Evolutionary conservation across 2,797 vertebrate genomes (phyloP).

Genomic region (Fratercula arctica): DNA sequence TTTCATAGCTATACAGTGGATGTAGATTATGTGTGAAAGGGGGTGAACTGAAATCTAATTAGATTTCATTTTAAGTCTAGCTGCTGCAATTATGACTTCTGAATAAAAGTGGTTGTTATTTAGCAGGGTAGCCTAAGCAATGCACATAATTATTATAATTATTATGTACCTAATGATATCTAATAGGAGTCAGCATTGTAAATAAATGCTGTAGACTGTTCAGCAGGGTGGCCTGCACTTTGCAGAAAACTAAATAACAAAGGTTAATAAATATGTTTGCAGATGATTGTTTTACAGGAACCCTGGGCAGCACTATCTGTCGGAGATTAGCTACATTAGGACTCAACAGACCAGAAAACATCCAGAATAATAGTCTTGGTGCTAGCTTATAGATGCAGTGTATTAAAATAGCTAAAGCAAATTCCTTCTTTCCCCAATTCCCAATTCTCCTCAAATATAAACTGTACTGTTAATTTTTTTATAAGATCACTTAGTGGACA

Average conservation of each 20-base stretch:
- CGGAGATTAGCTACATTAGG: constrained; percentile 61
- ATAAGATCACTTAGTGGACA: neutral
- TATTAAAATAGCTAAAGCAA: constrained; percentile 18
- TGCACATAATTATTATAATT: constrained; percentile 84
- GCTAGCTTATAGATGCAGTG: constrained; percentile 2
- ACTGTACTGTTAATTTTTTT: neutral
- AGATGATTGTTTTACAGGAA: constrained; percentile 66
- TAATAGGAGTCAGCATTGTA: constrained; percentile 76
- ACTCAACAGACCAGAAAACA: constrained; percentile 65
- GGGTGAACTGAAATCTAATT: constrained; percentile 76
- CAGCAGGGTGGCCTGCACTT: constrained; percentile 76
- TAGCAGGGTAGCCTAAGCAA: constrained; percentile 81
- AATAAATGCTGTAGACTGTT: constrained; percentile 70
- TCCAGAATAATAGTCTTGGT: constrained; percentile 53
- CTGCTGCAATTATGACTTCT: constrained; percentile 81
- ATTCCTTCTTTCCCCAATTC: neutral
- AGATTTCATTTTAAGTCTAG: constrained; percentile 80
- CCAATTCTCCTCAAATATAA: neutral
- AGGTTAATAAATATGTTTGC: constrained; percentile 64
- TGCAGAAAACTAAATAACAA: constrained; percentile 57
- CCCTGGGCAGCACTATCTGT: constrained; percentile 59
- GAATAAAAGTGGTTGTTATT: constrained; percentile 81
- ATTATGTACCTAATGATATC: constrained; percentile 82
- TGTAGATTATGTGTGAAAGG: constrained; percentile 31
- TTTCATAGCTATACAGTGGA: constrained; percentile 34